Evolutionary conservation across 1,140 invertebrate species (phyloP), one percentile per base, ranked within the genome.

Genomic region (Cataglyphis hispanica): DNA sequence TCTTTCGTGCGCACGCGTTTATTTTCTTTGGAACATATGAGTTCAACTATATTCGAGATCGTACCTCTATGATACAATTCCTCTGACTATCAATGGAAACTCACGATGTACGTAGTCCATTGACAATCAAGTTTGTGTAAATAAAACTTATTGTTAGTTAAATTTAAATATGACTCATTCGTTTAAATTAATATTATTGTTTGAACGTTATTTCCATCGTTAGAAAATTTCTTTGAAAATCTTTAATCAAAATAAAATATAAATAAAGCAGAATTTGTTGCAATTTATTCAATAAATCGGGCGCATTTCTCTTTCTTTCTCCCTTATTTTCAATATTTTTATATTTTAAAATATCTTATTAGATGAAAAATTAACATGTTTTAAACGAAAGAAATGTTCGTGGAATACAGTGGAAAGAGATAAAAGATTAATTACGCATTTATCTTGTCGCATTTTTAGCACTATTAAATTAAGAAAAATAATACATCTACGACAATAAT

Each of bases 11-110:
- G 16, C 46, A 19, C 46, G 13, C 2, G 46, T 88, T 91, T 89
- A 91, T 86, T 91, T 91, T 91, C 86, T 91, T 91, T 86, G 80
- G 70, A 86, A 87, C n/a, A 37, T 25, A 56, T 43, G 27, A 19
- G 10, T 13, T 19, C 78, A 88, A 89, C 84, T 78, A 84, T 66
- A 85, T 53, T 84, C 50, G 27, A 50, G 25, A 87, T 86, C 37
- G 2, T 43, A 2, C 27, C 25, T 40, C 46, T 31, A 53, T 61
- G 64, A 84, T 84, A 86, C 78, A 84, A 61, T 85, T 85, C 67
- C 31, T 19, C 2, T 27, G 25, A 27, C 27, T 74, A 75, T 89
- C 78, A 86, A 88, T 89, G 64, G 60, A n/a, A 34, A 72, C 4
- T 43, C 46, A 1, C 34, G 63, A 31, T 27, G 13, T 50, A 19